Evolutionary conservation across 2,888 invertebrate species (phyloP), one percentile per base, ranked within the genome.

Genomic region (Euphydryas editha): DNA sequence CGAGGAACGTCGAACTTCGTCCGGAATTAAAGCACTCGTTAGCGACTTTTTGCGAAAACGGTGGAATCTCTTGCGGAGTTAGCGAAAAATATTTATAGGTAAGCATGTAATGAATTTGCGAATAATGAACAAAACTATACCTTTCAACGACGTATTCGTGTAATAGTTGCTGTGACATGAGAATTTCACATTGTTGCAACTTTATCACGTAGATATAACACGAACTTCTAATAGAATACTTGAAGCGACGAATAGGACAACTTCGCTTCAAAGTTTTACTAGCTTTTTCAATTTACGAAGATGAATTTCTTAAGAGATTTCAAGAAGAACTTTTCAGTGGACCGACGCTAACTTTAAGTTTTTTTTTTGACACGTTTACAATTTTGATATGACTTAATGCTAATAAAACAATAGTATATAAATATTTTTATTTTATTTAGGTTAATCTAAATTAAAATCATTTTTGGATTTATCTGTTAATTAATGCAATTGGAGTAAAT

Each of bases 11-110:
- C 78, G 74, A 87, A 88, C 88, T 90, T 86, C 78, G 77, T 73
- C 75, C 78, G 75, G 84, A 83, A 87, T 88, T 88, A 87, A 88
- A 84, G 79, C 82, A 83, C 87, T 89, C 88, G 88, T 90, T 89
- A 88, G 82, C 73, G 83, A 86, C 84, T 88, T 89, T 88, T 63
- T 63, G 58, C 44, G 49, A 58, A 47, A 58, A 42, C 44, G 11
- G 51, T 47, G 39, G 30, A 63, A 58, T 63, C 63, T 58, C 58
- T 58, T 86, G 76, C 80, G 72, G 82, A 85, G 80, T 85, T 84
- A 73, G 78, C 75, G 76, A 76, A 81, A 85, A 86, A 83, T 82
- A 83, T 84, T 84, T 82, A 81, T 78, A 70, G 78, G 72, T 80
- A 79, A n/a, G 81, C 81, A 80, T 79, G 36, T 44, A 49, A 59